Evolutionary conservation across 1,140 invertebrate genomes (phyloP), one percentile per base, ranked within the genome.

Genomic region (Lepidurus arcticus): DNA sequence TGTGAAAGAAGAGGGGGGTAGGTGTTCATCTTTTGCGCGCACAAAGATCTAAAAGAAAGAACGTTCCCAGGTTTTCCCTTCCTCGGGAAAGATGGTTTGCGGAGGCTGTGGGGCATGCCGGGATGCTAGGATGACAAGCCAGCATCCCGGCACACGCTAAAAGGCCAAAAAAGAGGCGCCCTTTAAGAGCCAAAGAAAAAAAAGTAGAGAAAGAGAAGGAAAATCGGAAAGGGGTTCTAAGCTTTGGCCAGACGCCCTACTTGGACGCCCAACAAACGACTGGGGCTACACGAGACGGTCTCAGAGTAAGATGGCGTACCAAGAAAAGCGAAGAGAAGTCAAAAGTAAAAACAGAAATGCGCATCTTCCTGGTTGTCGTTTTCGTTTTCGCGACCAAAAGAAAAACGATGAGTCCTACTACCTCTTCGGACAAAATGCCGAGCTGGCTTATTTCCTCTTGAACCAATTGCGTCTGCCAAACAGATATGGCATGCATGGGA

Each of bases 211-310:
- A 65, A 65, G 53, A 21, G 53, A 65, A 21, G 21, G 21, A 65
- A 65, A 65, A 65, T 21, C 21, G 53, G 21, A 65, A 65, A 21
- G 53, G 53, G 21, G 21, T 13, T 65, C 9, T 65, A 65, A 65
- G 53, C 53, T 65, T 65, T 65, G 53, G 53, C 53, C 53, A 65
- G 53, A 65, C 53, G 53, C 53, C 53, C 53, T 65, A 13, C 34
- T 34, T 34, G 34, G 34, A 34, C 34, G 34, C 21, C 53, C 53
- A 65, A 65, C 53, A 13, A 65, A 65, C 53, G 53, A 65, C 53
- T 34, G 34, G 34, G 4, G 34, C 34, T 65, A 65, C 53, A 65
- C 1, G 21, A 13, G 53, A 65, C 5, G 53, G 53, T 65, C 21
- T 65, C 53, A 0, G 53, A 16, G 53, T 65, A 16, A 65, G 21